Evolutionary conservation across 1,140 invertebrate genomes (phyloP).

Genomic region (Charaxes varanes): DNA sequence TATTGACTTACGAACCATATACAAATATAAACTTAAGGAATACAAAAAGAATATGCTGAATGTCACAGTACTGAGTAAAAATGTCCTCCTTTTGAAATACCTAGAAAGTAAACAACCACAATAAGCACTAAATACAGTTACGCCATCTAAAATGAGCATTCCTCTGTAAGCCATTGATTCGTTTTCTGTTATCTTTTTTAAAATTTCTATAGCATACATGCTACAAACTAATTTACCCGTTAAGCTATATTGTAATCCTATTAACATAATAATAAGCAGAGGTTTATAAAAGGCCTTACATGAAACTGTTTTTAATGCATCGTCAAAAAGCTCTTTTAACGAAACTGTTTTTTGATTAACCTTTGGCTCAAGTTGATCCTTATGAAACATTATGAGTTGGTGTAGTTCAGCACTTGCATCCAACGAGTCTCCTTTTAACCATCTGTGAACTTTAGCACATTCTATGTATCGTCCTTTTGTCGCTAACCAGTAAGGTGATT

Average conservation of each 20-base stretch:
- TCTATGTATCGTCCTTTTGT: constrained; percentile 24
- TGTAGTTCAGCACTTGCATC: constrained; percentile 24
- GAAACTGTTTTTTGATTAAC: constrained; percentile 9
- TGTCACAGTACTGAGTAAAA: constrained; percentile 17
- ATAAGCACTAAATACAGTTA: constrained; percentile 31
- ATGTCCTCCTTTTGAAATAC: constrained; percentile 21
- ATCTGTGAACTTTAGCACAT: constrained; percentile 17
- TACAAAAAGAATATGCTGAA: constrained; percentile 23
- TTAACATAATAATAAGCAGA: constrained; percentile 14
- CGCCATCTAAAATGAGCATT: constrained; percentile 37
- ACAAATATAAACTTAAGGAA: constrained; percentile 26
- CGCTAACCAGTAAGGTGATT: constrained; percentile 36
- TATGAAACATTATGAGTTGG: constrained; percentile 1
- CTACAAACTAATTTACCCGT: constrained; percentile 31
- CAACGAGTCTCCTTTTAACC: constrained; percentile 24
- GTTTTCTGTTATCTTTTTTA: constrained; percentile 29
- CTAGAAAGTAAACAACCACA: constrained; percentile 20
- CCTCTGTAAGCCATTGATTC: constrained; percentile 25
- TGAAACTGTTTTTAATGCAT: background rate
- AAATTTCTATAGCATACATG: constrained; percentile 32
- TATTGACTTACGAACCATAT: constrained; percentile 13
- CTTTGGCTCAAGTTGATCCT: background rate
- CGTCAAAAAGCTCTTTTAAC: background rate
- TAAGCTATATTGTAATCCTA: constrained; percentile 16
- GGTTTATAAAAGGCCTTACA: constrained; percentile 27